Percentiles rank a stretch among this genome's conserved stretches.
These are phyloP conservation scores for Dryoscopus gambensis DNA, from an alignment of 2,113 vertebrate species.

Conservation along the genomic window DNA sequence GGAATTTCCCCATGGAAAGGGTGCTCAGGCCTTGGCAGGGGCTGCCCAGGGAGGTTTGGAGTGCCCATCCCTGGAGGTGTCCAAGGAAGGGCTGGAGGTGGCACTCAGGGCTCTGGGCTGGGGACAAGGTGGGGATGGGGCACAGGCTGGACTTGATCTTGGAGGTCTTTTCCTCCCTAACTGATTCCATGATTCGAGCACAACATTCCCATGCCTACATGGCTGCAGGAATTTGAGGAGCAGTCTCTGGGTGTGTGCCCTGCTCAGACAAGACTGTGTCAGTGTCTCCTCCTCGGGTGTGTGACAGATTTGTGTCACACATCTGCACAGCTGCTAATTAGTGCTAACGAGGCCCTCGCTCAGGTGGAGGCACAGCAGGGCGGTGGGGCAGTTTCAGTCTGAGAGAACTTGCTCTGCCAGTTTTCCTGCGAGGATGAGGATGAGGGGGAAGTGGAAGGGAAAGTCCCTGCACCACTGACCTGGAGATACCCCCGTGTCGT, in stretches of 20 bases:
- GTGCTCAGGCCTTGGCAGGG: not conserved
- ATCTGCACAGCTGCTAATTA: not conserved
- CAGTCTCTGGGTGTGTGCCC: not conserved
- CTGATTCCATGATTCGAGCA: not conserved
- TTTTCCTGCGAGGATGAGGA: not conserved
- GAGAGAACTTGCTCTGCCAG: not conserved
- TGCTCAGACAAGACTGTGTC: rapidly evolving
- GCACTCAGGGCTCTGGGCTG: not conserved
- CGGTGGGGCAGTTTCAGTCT: not conserved
- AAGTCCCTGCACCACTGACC: rapidly evolving
- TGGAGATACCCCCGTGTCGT: not conserved
- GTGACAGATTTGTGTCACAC: not conserved
- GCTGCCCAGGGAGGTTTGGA: not conserved
- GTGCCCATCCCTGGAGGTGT: not conserved
- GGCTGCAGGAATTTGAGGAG: not conserved
- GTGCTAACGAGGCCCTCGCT: not conserved
- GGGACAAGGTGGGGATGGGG: rapidly evolving
- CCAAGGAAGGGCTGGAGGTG: not conserved
- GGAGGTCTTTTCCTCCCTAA: not conserved
- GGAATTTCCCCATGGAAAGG: not conserved
- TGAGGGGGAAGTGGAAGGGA: not conserved
- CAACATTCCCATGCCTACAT: not conserved
- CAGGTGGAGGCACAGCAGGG: not conserved
- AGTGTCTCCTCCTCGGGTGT: rapidly evolving
- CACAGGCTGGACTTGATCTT: rapidly evolving